Evolutionary conservation across 2,888 invertebrate species (phyloP).

Genomic region (Chrysolina oricalcia): DNA sequence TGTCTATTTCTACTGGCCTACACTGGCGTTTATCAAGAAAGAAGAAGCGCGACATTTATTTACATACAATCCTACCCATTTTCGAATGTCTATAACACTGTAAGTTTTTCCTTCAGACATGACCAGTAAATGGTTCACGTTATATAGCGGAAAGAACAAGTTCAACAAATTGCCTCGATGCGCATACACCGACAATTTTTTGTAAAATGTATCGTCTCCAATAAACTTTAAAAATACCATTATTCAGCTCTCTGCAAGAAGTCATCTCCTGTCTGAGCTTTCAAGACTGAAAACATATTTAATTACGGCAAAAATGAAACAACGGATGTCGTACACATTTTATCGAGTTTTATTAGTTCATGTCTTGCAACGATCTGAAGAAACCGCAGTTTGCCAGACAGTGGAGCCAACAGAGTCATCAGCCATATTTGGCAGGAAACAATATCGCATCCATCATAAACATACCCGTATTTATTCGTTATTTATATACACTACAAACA

Average conservation of each 20-base stretch:
- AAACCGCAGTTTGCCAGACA: slow-evolving; percentile 51
- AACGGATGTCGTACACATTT: slow-evolving; percentile 29
- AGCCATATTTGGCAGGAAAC: slow-evolving; percentile 59
- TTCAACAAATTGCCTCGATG: not conserved
- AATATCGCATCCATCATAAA: slow-evolving; percentile 59
- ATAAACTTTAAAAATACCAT: slow-evolving; percentile 9
- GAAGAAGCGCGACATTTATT: too few species aligned
- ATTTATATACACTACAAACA: slow-evolving; percentile 31
- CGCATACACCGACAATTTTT: not conserved
- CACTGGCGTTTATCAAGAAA: too few species aligned
- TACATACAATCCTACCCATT: too few species aligned
- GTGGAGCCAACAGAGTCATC: slow-evolving; percentile 54
- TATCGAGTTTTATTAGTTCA: slow-evolving; percentile 29
- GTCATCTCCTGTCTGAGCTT: slow-evolving; percentile 12
- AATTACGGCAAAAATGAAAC: slow-evolving; percentile 39
- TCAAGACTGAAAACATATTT: slow-evolving; percentile 22
- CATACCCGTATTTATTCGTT: slow-evolving; percentile 37
- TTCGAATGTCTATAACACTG: not conserved
- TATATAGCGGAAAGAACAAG: not conserved
- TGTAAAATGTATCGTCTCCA: not conserved
- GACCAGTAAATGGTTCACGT: not conserved
- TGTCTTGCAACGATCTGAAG: slow-evolving; percentile 33
- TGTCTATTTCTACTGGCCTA: too few species aligned
- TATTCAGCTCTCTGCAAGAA: slow-evolving; percentile 12
- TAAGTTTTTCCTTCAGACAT: not conserved